Base-by-base conservation (phyloP, 2,797 vertebrate species). In the Parauchenoglanis ngamensis region DNA sequence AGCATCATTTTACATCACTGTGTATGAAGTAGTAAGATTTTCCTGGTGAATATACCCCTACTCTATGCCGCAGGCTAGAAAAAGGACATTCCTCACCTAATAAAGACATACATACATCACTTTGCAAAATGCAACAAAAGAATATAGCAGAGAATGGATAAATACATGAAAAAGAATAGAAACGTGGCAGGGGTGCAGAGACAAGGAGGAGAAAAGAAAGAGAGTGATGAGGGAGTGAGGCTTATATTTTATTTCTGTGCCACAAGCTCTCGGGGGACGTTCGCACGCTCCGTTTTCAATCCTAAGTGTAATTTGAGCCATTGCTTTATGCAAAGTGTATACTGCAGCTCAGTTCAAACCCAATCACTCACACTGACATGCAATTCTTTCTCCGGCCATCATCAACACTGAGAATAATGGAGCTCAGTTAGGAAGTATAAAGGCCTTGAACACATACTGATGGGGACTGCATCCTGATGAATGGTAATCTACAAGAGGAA, bases 301-400 rank as follows among this genome's bases (percentile, higher is more conserved):
- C 93, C 94, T 94, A 95, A 94, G 95, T 95, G 95, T 95, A 96
- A 96, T 95, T 94, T 94, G 94, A 96, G 94, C 93, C 92, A 88
- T 90, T 93, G 92, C 91, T 95, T 95, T 95, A 96, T 94, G 93
- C 92, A 95, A 95, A 96, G 95, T 94, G 94, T 96, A 93, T 93
- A 93, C 94, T 95, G 95, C 94, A 94, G 94, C 94, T 95, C 94
- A 92, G 94, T 93, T 96, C 94, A 95, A 95, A 96, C 92, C 94
- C 94, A 95, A 95, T 95, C 95, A 94, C 92, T 96, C 95, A 95
- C 93, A 90, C 94, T 95, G 94, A 96, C 95, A 94, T 93, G 92
- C 93, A 94, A 95, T 95, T 94, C 95, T 94, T 94, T 94, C 92
- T 92, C 91, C 92, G 92, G 85, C 92, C 94, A 93, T 95, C 94